Evolutionary conservation across 2,888 invertebrate genomes (phyloP).

Genomic region (Poecilobothrus nobilitatus): DNA sequence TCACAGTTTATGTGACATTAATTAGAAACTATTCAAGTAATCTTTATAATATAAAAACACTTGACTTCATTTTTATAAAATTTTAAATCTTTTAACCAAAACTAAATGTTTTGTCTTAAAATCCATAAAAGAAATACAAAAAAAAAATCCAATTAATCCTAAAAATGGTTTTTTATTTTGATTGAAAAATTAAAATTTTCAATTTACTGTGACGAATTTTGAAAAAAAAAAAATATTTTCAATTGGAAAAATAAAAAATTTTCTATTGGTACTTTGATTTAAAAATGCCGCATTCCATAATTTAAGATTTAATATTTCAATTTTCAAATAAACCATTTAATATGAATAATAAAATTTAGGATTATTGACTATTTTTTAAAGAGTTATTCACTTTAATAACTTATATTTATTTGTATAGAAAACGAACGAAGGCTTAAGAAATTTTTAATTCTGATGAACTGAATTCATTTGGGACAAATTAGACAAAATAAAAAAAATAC

Average conservation of each 20-base stretch:
- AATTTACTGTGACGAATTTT: not conserved
- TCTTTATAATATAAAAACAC: too few relatives aligned
- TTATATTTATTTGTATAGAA: too few relatives aligned
- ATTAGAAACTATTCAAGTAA: too few relatives aligned
- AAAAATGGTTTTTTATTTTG: not conserved
- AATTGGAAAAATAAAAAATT: too few relatives aligned
- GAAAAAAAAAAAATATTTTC: not conserved
- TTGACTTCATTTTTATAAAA: not conserved
- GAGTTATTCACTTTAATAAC: too few relatives aligned
- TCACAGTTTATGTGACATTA: too few relatives aligned
- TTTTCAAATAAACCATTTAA: not conserved
- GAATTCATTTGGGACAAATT: too few relatives aligned
- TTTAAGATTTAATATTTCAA: not conserved
- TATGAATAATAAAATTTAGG: not conserved
- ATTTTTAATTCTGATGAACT: too few relatives aligned
- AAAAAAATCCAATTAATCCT: not conserved
- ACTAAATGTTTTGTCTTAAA: not conserved
- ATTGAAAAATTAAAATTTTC: constrained; percentile 3
- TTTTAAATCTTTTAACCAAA: not conserved
- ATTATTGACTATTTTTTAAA: not conserved
- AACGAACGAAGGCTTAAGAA: too few relatives aligned
- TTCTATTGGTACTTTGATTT: not conserved
- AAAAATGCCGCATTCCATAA: not conserved
- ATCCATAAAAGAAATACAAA: not conserved
- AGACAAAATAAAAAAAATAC: too few relatives aligned